A percentile compares a stretch with the other conserved stretches of the same genome.
Evolutionary conservation across 2,888 invertebrate genomes (phyloP).

Genomic region (Lycocerus yunnanus): DNA sequence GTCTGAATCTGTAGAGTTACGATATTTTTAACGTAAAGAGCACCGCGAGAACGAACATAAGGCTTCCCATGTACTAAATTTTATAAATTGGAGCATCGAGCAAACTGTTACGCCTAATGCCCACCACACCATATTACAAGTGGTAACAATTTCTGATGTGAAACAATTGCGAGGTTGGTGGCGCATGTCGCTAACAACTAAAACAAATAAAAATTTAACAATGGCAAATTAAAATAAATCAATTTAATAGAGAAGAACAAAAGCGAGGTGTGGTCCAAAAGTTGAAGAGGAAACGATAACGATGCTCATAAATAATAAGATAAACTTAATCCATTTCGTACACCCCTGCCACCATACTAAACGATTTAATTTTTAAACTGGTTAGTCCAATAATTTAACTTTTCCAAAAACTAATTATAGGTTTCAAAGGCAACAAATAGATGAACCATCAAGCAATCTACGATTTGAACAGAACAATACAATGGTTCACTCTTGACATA

Average conservation of each 20-base stretch:
- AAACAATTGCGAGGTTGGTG: background rate
- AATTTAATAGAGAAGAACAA: background rate
- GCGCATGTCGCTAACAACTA: background rate
- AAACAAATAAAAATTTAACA: background rate
- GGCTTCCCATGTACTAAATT: background rate
- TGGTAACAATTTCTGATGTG: background rate
- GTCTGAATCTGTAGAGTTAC: no score
- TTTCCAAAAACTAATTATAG: background rate
- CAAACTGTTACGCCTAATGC: background rate
- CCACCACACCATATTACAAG: background rate
- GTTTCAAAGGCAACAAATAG: background rate
- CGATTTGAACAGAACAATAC: conserved; percentile 3
- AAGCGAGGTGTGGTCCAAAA: background rate
- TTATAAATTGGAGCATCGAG: background rate
- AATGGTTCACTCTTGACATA: conserved; percentile 15
- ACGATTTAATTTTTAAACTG: background rate
- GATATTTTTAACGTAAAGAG: no score
- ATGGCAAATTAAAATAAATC: background rate
- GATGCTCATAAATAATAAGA: background rate
- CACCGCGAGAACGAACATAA: background rate
- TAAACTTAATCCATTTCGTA: background rate
- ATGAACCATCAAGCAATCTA: background rate
- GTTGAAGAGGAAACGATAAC: background rate
- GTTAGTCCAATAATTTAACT: background rate
- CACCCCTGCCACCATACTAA: no score